Conservation (phyloP, 2,113 vertebrate species). For the Progne subis region DNA sequence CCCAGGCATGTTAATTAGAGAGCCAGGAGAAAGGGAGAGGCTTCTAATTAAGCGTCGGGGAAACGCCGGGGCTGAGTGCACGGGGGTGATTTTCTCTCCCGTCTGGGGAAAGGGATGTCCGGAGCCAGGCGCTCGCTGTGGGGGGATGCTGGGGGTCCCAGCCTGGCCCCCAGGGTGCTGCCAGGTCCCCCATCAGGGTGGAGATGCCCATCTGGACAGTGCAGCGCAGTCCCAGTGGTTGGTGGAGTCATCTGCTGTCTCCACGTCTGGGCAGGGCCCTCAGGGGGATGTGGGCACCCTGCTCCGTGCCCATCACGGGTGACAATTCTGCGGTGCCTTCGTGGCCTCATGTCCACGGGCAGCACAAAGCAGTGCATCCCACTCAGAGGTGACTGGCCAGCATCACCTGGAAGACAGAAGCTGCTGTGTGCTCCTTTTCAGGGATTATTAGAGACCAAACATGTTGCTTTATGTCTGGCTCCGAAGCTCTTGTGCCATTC, state of each 20-base stretch:
- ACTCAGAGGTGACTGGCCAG: neutral
- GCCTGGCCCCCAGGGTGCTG: accelerated
- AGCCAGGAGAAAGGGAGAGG: conserved; percentile 79
- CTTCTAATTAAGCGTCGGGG: conserved; percentile 86
- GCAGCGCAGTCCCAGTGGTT: neutral
- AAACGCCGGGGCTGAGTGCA: conserved; percentile 66
- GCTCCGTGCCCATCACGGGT: accelerated
- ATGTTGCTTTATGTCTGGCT: neutral
- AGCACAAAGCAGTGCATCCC: neutral
- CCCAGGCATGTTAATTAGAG: conserved; percentile 84
- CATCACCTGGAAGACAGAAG: neutral
- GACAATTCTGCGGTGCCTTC: accelerated
- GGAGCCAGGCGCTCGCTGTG: neutral
- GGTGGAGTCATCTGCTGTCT: neutral
- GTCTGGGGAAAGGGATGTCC: conserved; percentile 74
- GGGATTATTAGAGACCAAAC: neutral
- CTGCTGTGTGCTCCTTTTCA: neutral
- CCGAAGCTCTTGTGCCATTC: neutral
- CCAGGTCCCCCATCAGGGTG: neutral
- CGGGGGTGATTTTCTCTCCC: conserved; percentile 83
- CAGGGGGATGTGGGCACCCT: accelerated
- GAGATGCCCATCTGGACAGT: neutral
- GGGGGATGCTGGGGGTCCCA: neutral
- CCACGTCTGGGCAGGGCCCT: neutral
- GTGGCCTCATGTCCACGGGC: accelerated